phyloP scores from a whole-genome alignment of 92 coral and sea anemone genomes.

The Palythoa caribaeorum region DNA sequence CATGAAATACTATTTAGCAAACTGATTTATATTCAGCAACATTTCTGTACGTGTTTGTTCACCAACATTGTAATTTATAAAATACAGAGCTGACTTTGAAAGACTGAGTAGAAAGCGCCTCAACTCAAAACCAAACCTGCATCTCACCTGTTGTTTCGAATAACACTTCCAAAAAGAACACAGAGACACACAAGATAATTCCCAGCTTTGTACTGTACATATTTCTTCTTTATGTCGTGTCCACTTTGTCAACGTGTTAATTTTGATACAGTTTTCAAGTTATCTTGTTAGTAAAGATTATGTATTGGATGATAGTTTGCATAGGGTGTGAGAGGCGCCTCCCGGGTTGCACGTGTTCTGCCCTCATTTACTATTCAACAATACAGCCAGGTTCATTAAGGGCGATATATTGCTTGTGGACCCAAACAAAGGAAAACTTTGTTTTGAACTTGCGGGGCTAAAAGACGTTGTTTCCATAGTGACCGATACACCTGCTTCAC shows the following conservation, averaged over 20 bases:
- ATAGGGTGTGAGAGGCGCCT: slow-evolving; percentile 37
- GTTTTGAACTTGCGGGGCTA: background rate
- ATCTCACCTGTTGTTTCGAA: slow-evolving; percentile 17
- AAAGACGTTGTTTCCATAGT: slow-evolving; percentile 8
- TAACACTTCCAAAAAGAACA: slow-evolving; percentile 10
- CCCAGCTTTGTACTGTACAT: slow-evolving; percentile 15
- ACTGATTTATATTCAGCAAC: background rate
- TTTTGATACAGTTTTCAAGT: background rate
- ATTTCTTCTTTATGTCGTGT: background rate
- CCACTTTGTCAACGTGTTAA: background rate
- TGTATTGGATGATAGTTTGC: background rate
- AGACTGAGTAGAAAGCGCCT: background rate
- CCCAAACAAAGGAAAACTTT: slow-evolving; percentile 25
- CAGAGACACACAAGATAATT: background rate
- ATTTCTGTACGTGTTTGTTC: background rate
- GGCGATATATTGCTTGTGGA: slow-evolving; percentile 36
- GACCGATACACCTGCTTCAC: slow-evolving; percentile 25
- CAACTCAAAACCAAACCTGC: slow-evolving; percentile 7
- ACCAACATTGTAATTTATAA: background rate
- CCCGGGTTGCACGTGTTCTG: slow-evolving; percentile 43
- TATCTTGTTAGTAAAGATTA: background rate
- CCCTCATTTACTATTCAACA: slow-evolving; percentile 48
- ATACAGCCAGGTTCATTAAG: slow-evolving; percentile 38
- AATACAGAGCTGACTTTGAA: background rate
- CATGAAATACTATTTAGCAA: background rate